These are phyloP conservation scores for Mallotus villosus DNA, from an alignment of 2,797 vertebrate genomes.

Conservation along the genomic window DNA sequence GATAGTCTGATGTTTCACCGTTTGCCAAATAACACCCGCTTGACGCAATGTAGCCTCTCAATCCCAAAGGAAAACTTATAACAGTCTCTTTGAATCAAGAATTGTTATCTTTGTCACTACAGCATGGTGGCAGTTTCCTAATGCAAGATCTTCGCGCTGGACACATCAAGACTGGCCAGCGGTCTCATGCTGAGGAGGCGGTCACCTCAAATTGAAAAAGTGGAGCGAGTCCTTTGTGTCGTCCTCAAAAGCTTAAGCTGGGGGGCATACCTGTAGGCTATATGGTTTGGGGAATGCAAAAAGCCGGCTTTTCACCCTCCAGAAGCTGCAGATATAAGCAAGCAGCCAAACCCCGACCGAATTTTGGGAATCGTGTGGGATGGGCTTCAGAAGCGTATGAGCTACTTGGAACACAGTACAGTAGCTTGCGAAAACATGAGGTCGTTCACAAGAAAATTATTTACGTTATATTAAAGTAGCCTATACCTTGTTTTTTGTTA, in stretches of 20 bases:
- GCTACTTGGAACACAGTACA: too few relatives aligned
- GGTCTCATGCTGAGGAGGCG: slow-evolving; percentile 33
- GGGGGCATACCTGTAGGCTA: slow-evolving; percentile 38
- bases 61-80: slow-evolving; percentile 50
- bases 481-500: neutral
- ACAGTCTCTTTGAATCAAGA: slow-evolving; percentile 22
- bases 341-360: slow-evolving; percentile 41
- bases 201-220: slow-evolving; percentile 49
- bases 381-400: slow-evolving; percentile 62
- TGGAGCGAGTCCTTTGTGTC: slow-evolving; percentile 66
- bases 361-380: slow-evolving; percentile 58
- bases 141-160: slow-evolving; percentile 20
- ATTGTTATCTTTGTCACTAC: neutral
- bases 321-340: slow-evolving; percentile 34
- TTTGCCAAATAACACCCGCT: neutral
- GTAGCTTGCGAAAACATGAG: too few relatives aligned
- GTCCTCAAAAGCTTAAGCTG: slow-evolving; percentile 35
- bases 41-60: neutral
- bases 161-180: slow-evolving; percentile 19
- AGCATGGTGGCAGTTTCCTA: slow-evolving; percentile 14
- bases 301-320: slow-evolving; percentile 54
- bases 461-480: neutral
- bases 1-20: neutral
- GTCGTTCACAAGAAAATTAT: too few relatives aligned
- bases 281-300: slow-evolving; percentile 12